A percentile compares a stretch with the other conserved stretches of the same genome.
Conservation (phyloP, 2,888 invertebrate genomes). For the Eristalinus sepulchralis region DNA sequence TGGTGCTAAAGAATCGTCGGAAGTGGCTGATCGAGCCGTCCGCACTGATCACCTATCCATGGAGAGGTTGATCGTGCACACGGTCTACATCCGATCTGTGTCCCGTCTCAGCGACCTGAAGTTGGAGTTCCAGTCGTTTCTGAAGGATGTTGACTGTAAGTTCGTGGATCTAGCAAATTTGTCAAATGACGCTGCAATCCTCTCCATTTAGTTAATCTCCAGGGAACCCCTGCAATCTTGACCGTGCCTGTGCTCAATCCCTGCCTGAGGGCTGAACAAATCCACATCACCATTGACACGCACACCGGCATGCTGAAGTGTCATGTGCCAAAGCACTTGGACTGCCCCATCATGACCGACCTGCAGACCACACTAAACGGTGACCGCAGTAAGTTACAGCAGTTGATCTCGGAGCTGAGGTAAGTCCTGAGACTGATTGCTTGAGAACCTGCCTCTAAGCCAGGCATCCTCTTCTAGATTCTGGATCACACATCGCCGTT, state of each 20-base stretch:
- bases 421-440: constrained; percentile 61
- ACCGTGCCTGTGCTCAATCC: constrained; percentile 94
- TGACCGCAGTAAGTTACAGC: constrained; percentile 86
- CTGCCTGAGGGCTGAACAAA: constrained; percentile 94
- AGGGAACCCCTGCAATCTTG: constrained; percentile 95
- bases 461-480: constrained; percentile 81
- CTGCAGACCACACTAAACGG: constrained; percentile 90
- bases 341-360: constrained; percentile 89
- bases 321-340: constrained; percentile 94
- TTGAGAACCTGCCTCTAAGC: background rate
- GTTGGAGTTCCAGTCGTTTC: constrained; percentile 82
- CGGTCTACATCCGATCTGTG: constrained; percentile 95
- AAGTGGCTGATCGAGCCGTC: constrained; percentile 89
- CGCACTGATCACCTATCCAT: constrained; percentile 96
- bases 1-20: constrained; percentile 81
- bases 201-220: constrained; percentile 86
- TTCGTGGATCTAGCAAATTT: background rate
- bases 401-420: constrained; percentile 86
- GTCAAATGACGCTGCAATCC: too few species aligned
- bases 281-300: constrained; percentile 95
- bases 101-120: constrained; percentile 91
- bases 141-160: constrained; percentile 88
- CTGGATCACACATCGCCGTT: constrained; percentile 95
- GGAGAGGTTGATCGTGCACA: constrained; percentile 96
- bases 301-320: constrained; percentile 96